Evolutionary conservation across 2,113 vertebrate genomes (phyloP).

Genomic region (Lampris megalopsis): DNA sequence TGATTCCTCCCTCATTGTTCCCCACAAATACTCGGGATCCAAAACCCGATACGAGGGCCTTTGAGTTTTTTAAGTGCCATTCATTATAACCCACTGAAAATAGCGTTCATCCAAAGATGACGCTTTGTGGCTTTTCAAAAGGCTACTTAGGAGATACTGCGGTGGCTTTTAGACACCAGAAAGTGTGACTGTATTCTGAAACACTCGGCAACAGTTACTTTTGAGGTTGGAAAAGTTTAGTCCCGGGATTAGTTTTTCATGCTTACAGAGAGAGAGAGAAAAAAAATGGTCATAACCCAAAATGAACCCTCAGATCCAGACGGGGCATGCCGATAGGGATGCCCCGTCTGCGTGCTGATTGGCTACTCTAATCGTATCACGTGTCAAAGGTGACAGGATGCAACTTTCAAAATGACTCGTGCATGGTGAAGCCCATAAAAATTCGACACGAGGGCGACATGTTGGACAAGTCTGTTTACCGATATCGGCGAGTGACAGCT

Average conservation of each 20-base stretch:
- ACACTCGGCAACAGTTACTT: slow-evolving; percentile 47
- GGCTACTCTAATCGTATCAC: slow-evolving; percentile 63
- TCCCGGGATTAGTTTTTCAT: slow-evolving; percentile 46
- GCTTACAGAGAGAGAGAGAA: slow-evolving; percentile 32
- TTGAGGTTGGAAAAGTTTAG: slow-evolving; percentile 49
- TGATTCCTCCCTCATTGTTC: slow-evolving; percentile 69
- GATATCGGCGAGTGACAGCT: slow-evolving; percentile 62
- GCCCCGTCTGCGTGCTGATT: slow-evolving; percentile 50
- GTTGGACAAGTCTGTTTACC: slow-evolving; percentile 42
- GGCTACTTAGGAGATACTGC: slow-evolving; percentile 54
- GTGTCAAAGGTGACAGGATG: slow-evolving; percentile 65
- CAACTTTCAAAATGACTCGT: slow-evolving; percentile 65
- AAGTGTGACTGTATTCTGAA: slow-evolving; percentile 47
- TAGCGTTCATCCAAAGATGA: slow-evolving; percentile 68
- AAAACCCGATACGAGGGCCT: slow-evolving; percentile 71
- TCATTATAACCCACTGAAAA: slow-evolving; percentile 68
- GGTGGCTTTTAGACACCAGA: slow-evolving; percentile 33
- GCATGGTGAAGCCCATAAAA: slow-evolving; percentile 33
- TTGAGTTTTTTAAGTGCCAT: slow-evolving; percentile 71
- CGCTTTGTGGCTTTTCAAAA: slow-evolving; percentile 62
- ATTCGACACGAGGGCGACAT: slow-evolving; percentile 29
- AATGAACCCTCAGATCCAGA: slow-evolving; percentile 53
- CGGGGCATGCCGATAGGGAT: slow-evolving; percentile 52
- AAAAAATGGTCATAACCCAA: slow-evolving; percentile 10
- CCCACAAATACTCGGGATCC: slow-evolving; percentile 59